Evolutionary conservation across 2,797 vertebrate genomes (phyloP).

Genomic region (Girardinus metallicus): DNA sequence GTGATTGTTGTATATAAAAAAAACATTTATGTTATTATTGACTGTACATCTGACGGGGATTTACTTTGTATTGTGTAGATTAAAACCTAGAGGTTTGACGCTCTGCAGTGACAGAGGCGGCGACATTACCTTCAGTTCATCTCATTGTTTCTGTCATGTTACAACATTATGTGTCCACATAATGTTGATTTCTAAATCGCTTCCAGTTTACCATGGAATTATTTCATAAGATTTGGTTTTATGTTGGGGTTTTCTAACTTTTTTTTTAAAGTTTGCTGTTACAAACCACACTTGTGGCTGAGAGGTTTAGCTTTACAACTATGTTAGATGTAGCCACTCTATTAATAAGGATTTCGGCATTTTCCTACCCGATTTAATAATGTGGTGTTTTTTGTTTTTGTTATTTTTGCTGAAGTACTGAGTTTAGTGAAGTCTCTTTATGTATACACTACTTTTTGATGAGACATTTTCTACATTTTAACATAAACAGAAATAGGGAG

Average conservation of each 20-base stretch:
- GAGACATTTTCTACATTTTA: slow-evolving; percentile 12
- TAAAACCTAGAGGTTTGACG: not conserved
- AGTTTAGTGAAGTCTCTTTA: not conserved
- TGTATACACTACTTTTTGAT: slow-evolving; percentile 1
- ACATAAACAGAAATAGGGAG: not conserved
- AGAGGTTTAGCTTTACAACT: not conserved
- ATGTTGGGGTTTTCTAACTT: slow-evolving; percentile 5
- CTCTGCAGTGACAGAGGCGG: not conserved
- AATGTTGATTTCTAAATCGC: slow-evolving; percentile 16
- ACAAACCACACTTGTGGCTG: not conserved
- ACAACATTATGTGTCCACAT: slow-evolving; percentile 34
- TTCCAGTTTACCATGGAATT: slow-evolving; percentile 12
- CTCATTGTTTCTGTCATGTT: slow-evolving; percentile 24
- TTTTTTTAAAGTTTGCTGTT: not conserved
- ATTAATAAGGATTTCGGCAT: not conserved
- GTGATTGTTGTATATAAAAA: not conserved
- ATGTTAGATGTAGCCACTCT: not conserved
- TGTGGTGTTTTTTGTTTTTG: not conserved
- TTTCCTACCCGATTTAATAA: not conserved
- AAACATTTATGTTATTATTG: not conserved
- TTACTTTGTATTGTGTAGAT: slow-evolving; percentile 2
- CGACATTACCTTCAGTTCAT: slow-evolving; percentile 15
- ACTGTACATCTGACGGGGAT: slow-evolving; percentile 2
- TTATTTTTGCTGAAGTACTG: slow-evolving; percentile 6
- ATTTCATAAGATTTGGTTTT: slow-evolving; percentile 9